Base-by-base conservation (phyloP, 53 echinoderm and acorn worm genomes). In the Glandiceps talaboti region DNA sequence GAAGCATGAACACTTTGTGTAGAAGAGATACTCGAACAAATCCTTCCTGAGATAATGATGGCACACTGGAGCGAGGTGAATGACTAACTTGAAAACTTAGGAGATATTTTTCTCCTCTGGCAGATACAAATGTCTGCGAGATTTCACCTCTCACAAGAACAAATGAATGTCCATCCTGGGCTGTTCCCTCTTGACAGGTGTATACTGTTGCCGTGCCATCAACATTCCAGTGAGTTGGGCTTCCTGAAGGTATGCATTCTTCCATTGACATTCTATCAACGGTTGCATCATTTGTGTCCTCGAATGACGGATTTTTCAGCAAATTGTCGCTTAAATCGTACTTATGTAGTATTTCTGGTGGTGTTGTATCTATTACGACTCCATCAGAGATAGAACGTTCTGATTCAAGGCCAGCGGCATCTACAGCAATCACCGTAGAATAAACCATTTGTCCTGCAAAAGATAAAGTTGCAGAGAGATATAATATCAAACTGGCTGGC, bases 41-140 rank as follows among this genome's bases (percentile, higher is more conserved):
- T 72, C 82, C 89, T 76, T 88, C 89, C 33, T 88, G 89, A 32
- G 81, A 79, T 32, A 88, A 27, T 33, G 78, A 74, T 33, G 85
- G 85, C 26, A 84, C 77, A 0, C 74, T 74, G 33, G 83, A 81
- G 0, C 82, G 32, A 25, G 82, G 30, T 10, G 78, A 32, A 28
- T 85, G 85, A 74, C 79, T 85, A 28, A 81, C 77, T 28, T 33
- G 77, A 31, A 88, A 33, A 27, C 30, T 27, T 6, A 85, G 31
- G 12, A 30, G 73, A 80, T 88, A 88, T 30, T 79, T 76, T 28
- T 79, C 82, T 32, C 89, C 88, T 1, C 28, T 79, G 6, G 45
- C 45, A 10, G 89, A 77, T 29, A 32, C 32, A 25, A 88, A 78
- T 0, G 25, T 75, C 30, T 85, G 84, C 14, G 82, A 76, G 33